A percentile compares a stretch with the other conserved stretches of the same genome.
Evolutionary conservation across 2,113 vertebrate species (phyloP).

Genomic region (Narcine bancroftii): DNA sequence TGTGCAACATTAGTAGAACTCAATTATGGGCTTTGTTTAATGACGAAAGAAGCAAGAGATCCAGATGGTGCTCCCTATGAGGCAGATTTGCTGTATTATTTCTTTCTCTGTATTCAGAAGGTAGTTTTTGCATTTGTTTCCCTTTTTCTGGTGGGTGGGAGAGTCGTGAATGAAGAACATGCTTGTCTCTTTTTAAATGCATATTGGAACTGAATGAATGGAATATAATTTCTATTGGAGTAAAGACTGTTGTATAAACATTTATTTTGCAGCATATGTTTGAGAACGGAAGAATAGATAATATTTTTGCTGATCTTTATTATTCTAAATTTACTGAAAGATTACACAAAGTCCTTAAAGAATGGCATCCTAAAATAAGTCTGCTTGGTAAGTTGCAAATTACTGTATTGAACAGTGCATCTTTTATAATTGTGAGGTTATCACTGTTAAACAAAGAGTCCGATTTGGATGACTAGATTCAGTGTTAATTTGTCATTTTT

Average conservation of each 20-base stretch:
- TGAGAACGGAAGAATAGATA: slow-evolving; percentile 45
- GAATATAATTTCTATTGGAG: no score
- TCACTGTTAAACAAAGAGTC: neutral
- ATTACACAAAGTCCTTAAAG: slow-evolving; percentile 44
- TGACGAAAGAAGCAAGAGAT: slow-evolving; percentile 44
- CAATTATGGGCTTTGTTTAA: slow-evolving; percentile 46
- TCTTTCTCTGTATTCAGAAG: slow-evolving; percentile 47
- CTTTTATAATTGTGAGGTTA: neutral
- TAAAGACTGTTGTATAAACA: neutral
- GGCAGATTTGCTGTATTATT: slow-evolving; percentile 44
- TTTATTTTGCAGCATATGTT: slow-evolving; percentile 43
- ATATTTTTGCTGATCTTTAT: slow-evolving; percentile 46
- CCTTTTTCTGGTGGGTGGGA: neutral
- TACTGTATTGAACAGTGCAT: neutral
- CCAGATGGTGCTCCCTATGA: slow-evolving; percentile 43
- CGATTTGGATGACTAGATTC: neutral
- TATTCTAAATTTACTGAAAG: slow-evolving; percentile 46
- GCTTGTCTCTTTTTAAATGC: neutral
- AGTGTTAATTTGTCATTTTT: neutral
- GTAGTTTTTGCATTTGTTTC: slow-evolving; percentile 33
- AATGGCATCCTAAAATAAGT: slow-evolving; percentile 43
- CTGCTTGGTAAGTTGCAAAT: slow-evolving; percentile 41
- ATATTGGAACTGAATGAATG: neutral
- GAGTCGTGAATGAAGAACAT: neutral
- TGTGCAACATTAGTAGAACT: slow-evolving; percentile 45